These are phyloP conservation scores for Corythoichthys intestinalis DNA, from an alignment of 2,113 vertebrate species.

Conservation along the genomic window DNA sequence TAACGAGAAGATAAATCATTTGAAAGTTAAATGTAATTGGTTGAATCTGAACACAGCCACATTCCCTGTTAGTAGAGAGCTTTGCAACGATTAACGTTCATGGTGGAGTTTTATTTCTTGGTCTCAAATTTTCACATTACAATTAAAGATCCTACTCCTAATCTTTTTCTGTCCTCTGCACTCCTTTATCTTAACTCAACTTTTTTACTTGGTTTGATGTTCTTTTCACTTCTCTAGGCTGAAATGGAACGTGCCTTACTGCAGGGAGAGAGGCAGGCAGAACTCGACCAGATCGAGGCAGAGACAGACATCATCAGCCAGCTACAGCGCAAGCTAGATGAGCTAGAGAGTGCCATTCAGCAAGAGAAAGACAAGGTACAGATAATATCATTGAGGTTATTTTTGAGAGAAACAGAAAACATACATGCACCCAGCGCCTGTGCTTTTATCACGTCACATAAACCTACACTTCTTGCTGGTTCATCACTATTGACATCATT, in stretches of 20 bases:
- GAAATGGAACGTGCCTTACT: constrained; percentile 92
- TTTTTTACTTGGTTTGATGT: background rate
- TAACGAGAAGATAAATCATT: too few relatives aligned
- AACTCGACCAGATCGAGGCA: constrained; percentile 78
- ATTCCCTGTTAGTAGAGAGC: too few relatives aligned
- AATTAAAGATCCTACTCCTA: too few relatives aligned
- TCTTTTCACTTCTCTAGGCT: constrained; percentile 66
- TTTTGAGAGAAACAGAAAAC: background rate
- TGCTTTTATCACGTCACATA: constrained; percentile 2
- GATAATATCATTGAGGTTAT: background rate
- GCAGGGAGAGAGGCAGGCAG: constrained; percentile 87
- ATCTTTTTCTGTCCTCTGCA: background rate
- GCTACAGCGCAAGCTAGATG: constrained; percentile 82
- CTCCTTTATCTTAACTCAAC: background rate
- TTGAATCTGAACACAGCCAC: too few relatives aligned
- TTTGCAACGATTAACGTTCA: too few relatives aligned
- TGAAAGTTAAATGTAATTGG: too few relatives aligned
- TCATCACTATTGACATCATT: background rate
- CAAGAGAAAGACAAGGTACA: constrained; percentile 90
- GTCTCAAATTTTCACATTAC: too few relatives aligned
- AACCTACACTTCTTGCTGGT: constrained; percentile 19
- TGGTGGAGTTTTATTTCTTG: too few relatives aligned
- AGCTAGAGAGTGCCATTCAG: constrained; percentile 82
- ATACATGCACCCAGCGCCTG: constrained; percentile 32
- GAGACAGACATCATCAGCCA: constrained; percentile 80